A percentile compares a stretch with the other conserved stretches of the same genome.
Conservation (phyloP, 2,888 invertebrate species). For the Euplexia lucipara region DNA sequence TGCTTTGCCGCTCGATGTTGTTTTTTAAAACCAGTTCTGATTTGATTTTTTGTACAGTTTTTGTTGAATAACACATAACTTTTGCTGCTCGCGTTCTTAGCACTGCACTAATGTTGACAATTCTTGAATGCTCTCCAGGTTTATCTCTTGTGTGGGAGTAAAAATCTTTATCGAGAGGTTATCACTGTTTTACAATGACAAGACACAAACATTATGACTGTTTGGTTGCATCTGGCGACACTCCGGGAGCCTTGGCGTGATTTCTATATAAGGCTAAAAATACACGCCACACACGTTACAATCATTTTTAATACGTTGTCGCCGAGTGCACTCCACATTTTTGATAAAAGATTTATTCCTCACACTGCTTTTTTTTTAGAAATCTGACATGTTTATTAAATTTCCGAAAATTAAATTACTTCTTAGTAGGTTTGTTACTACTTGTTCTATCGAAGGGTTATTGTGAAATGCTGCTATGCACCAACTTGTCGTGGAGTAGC, state of each 20-base stretch:
- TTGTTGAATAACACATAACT: slow-evolving; percentile 72
- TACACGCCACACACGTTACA: slow-evolving; percentile 71
- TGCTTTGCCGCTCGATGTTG: slow-evolving; percentile 55
- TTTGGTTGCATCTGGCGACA: slow-evolving; percentile 68
- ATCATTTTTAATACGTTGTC: slow-evolving; percentile 67
- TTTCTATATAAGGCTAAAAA: slow-evolving; percentile 78
- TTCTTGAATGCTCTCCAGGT: slow-evolving; percentile 60
- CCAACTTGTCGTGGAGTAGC: slow-evolving; percentile 56
- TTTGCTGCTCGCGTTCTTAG: slow-evolving; percentile 56
- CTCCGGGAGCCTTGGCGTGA: slow-evolving; percentile 75
- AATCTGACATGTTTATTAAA: neutral
- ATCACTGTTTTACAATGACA: slow-evolving; percentile 72
- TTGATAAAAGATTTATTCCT: neutral
- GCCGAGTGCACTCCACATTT: slow-evolving; percentile 40
- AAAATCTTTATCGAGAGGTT: slow-evolving; percentile 78
- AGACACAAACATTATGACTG: slow-evolving; percentile 70
- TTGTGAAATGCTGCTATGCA: slow-evolving; percentile 50
- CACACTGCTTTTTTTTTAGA: neutral
- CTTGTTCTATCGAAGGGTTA: slow-evolving; percentile 67
- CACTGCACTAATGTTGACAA: slow-evolving; percentile 69
- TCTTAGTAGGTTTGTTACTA: too few relatives aligned
- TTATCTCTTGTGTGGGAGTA: slow-evolving; percentile 57
- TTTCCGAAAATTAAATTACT: too few relatives aligned
- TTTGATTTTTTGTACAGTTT: slow-evolving; percentile 59
- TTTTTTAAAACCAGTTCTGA: slow-evolving; percentile 53